Evolutionary conservation across 2,113 vertebrate species (phyloP).

Genomic region (Hippoglossus stenolepis): DNA sequence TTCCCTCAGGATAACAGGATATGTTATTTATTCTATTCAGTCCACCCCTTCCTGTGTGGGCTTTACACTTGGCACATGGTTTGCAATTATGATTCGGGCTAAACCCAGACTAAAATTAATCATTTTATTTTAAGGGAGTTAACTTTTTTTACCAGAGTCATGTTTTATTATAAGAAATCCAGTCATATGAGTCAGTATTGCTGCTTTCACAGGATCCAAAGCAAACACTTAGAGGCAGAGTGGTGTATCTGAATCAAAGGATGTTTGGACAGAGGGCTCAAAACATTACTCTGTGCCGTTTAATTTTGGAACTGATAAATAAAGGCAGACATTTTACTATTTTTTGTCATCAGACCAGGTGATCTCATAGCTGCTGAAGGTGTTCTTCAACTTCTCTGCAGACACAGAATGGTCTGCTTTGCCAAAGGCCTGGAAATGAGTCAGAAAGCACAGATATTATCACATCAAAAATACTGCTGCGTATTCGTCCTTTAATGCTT

Average conservation of each 20-base stretch:
- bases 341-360: conserved; percentile 89
- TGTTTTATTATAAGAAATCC: no score
- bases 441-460: background rate
- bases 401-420: conserved; percentile 91
- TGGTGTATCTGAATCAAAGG: conserved; percentile 33
- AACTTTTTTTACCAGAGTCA: no score
- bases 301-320: background rate
- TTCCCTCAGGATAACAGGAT: conserved; percentile 65
- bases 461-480: background rate
- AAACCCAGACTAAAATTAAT: background rate
- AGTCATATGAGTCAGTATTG: no score
- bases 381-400: conserved; percentile 85
- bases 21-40: conserved; percentile 19
- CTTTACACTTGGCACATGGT: conserved; percentile 59
- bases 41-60: conserved; percentile 66
- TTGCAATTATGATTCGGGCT: background rate
- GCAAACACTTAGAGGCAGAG: background rate
- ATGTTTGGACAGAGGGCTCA: conserved; percentile 3
- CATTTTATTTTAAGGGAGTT: background rate
- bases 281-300: background rate
- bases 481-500: background rate
- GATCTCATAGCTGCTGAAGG: conserved; percentile 87
- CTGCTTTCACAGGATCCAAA: background rate
- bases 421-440: conserved; percentile 86
- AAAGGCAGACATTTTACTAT: conserved; percentile 43